These are phyloP conservation scores for Aphaenogaster floridana DNA, from an alignment of 1,140 invertebrate species.

Conservation along the genomic window DNA sequence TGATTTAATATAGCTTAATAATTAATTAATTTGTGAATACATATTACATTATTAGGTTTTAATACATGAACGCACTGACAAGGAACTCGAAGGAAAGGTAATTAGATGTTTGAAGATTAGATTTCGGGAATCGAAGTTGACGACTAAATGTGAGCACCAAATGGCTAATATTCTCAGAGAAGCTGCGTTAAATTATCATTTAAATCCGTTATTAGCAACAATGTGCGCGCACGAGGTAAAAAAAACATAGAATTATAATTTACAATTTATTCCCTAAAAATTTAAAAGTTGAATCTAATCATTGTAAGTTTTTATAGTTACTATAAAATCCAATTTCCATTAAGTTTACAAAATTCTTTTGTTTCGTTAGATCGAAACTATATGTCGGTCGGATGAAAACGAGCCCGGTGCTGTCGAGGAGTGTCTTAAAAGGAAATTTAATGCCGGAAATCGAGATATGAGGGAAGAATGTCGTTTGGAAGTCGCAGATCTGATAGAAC, in stretches of 20 bases:
- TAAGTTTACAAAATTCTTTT: constrained; percentile 7
- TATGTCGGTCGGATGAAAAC: constrained; percentile 85
- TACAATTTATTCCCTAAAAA: neutral
- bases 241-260: constrained; percentile 34
- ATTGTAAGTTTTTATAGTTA: neutral
- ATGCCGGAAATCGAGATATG: constrained; percentile 90
- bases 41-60: constrained; percentile 76
- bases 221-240: constrained; percentile 90
- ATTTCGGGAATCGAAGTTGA: constrained; percentile 91
- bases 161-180: constrained; percentile 94
- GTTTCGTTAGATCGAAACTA: constrained; percentile 78
- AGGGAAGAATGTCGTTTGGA: constrained; percentile 92
- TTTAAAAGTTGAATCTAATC: neutral
- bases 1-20: constrained; percentile 21
- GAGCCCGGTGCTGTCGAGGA: constrained; percentile 91
- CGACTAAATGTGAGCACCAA: constrained; percentile 93
- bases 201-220: constrained; percentile 93
- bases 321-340: constrained; percentile 3
- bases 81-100: constrained; percentile 87
- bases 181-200: constrained; percentile 94
- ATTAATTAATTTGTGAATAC: constrained; percentile 1
- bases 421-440: constrained; percentile 93
- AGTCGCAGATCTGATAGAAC: constrained; percentile 93
- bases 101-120: constrained; percentile 92
- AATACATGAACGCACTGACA: constrained; percentile 81